Percentiles rank a stretch among this genome's conserved stretches.
These are phyloP conservation scores for Panthera uncia DNA, from an alignment of 2,113 vertebrate species.

Conservation along the genomic window DNA sequence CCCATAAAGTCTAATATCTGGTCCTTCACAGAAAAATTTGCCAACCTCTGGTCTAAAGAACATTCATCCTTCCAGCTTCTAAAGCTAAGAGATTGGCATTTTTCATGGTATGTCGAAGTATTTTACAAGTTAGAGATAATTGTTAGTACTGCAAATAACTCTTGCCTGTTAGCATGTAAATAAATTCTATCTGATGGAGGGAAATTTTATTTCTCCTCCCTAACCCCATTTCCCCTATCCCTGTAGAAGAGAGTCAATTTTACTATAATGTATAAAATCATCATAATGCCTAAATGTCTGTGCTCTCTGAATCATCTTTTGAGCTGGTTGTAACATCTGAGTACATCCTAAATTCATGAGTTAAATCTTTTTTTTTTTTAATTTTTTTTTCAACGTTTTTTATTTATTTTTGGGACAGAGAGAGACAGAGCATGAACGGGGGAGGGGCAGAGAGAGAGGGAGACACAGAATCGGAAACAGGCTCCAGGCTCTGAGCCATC, in stretches of 20 bases:
- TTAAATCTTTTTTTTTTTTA: conserved; percentile 19
- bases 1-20: not conserved
- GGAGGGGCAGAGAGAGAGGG: too few species aligned
- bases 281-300: not conserved
- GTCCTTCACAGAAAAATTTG: not conserved
- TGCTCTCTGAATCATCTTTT: conserved; percentile 20
- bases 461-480: too few species aligned
- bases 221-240: not conserved
- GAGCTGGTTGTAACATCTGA: conserved; percentile 10
- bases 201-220: not conserved
- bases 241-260: not conserved
- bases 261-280: not conserved
- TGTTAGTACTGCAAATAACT: not conserved
- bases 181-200: not conserved
- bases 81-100: not conserved
- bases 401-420: too few species aligned
- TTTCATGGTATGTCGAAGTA: not conserved
- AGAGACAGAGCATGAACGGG: too few species aligned
- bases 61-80: not conserved
- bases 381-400: too few species aligned
- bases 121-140: not conserved
- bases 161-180: not conserved
- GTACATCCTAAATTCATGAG: conserved; percentile 41
- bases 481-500: too few species aligned
- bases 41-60: not conserved